These are phyloP conservation scores for Betta splendens DNA, from an alignment of 2,797 vertebrate species.

Conservation along the genomic window DNA sequence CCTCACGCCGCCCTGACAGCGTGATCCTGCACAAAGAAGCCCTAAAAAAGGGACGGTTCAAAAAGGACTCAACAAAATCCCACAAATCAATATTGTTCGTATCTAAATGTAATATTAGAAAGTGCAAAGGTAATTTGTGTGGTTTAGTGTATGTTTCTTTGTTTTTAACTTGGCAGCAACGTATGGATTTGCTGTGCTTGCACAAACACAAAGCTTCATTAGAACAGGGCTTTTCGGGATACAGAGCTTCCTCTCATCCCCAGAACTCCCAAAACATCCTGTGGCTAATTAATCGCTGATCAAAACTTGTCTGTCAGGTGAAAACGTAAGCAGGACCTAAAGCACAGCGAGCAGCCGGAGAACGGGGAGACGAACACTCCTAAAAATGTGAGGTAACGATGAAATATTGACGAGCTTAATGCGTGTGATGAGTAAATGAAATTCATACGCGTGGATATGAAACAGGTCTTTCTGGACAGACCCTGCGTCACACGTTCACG, in stretches of 20 bases:
- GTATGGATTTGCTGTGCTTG: conserved; percentile 55
- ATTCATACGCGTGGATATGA: conserved; percentile 38
- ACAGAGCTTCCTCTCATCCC: conserved; percentile 52
- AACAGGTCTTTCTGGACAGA: conserved; percentile 52
- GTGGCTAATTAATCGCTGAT: conserved; percentile 68
- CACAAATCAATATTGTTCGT: conserved; percentile 5
- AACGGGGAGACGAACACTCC: conserved; percentile 27
- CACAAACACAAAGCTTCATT: conserved; percentile 64
- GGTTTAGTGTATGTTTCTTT: conserved; percentile 27
- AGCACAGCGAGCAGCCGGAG: conserved; percentile 36
- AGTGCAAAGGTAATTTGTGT: conserved; percentile 13
- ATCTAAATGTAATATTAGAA: conserved; percentile 2
- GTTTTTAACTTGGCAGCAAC: conserved; percentile 38
- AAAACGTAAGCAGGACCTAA: conserved; percentile 38
- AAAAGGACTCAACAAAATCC: not conserved
- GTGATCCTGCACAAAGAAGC: conserved; percentile 18
- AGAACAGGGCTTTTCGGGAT: conserved; percentile 55
- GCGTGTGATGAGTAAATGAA: conserved; percentile 26
- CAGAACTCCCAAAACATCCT: conserved; percentile 56
- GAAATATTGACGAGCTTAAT: conserved; percentile 20
- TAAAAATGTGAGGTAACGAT: conserved; percentile 30
- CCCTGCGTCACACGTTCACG: conserved; percentile 48
- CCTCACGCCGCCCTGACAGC: conserved; percentile 16
- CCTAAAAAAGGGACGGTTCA: conserved; percentile 13
- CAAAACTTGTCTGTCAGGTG: conserved; percentile 49